Evolutionary conservation across 2,888 invertebrate genomes (phyloP).

Genomic region (Morpho deidamia): DNA sequence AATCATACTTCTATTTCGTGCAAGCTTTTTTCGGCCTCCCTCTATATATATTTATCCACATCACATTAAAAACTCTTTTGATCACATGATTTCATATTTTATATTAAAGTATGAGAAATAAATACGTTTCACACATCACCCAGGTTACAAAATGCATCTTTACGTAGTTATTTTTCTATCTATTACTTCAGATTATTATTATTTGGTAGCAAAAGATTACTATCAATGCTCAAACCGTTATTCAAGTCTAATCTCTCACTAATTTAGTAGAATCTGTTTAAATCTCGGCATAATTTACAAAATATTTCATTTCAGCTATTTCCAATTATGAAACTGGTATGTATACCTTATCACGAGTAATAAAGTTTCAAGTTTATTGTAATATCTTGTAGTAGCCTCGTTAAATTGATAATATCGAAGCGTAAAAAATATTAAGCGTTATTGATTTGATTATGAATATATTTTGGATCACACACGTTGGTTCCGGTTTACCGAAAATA

Average conservation of each 20-base stretch:
- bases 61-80: no score
- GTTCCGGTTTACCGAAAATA: slow-evolving; percentile 42
- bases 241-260: slow-evolving; percentile 1
- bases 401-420: slow-evolving; percentile 54
- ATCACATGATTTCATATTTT: no score
- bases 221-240: neutral
- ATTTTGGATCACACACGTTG: slow-evolving; percentile 58
- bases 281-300: slow-evolving; percentile 9
- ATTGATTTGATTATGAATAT: slow-evolving; percentile 33
- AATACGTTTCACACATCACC: no score
- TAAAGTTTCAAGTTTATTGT: slow-evolving; percentile 56
- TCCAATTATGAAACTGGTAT: slow-evolving; percentile 13
- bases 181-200: neutral
- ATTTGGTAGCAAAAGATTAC: neutral
- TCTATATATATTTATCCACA: no score
- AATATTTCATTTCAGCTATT: slow-evolving; percentile 12
- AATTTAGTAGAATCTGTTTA: slow-evolving; percentile 3
- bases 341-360: slow-evolving; percentile 41
- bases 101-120: no score
- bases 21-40: no score
- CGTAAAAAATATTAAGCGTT: slow-evolving; percentile 22
- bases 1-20: no score
- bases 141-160: no score
- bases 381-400: slow-evolving; percentile 48
- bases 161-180: no score